Percentiles rank a stretch among this genome's conserved stretches.
These are phyloP conservation scores for Pseudoips prasinana DNA, from an alignment of 2,888 invertebrate species.

Conservation along the genomic window DNA sequence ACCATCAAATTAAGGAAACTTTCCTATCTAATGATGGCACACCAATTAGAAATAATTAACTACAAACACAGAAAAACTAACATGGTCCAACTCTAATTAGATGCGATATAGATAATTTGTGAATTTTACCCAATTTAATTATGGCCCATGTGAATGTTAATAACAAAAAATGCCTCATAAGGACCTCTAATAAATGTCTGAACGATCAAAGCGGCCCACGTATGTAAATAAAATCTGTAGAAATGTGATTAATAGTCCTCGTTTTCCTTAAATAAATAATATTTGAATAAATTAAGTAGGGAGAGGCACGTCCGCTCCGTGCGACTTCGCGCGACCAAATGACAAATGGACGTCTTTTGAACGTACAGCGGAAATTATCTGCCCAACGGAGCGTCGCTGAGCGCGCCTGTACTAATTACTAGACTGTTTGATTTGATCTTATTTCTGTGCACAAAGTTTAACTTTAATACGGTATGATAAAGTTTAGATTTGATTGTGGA, in stretches of 20 bases:
- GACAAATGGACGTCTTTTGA: conserved; percentile 80
- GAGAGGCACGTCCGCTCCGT: conserved; percentile 68
- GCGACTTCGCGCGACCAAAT: conserved; percentile 72
- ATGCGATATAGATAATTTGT: conserved; percentile 23
- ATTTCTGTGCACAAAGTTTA: conserved; percentile 39
- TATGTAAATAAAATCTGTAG: conserved; percentile 76
- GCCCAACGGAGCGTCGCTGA: conserved; percentile 75
- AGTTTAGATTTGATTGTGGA: conserved; percentile 39
- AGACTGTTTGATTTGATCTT: conserved; percentile 77
- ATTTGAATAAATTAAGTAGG: conserved; percentile 79
- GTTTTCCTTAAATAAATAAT: conserved; percentile 82
- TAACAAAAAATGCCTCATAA: conserved; percentile 42
- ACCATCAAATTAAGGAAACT: conserved; percentile 7
- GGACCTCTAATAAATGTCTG: conserved; percentile 61
- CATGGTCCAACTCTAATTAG: conserved; percentile 11
- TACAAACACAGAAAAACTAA: conserved; percentile 9
- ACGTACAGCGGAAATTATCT: conserved; percentile 79
- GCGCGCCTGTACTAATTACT: conserved; percentile 77
- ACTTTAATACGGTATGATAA: conserved; percentile 40
- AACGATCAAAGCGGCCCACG: conserved; percentile 68
- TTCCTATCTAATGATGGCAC: conserved; percentile 9
- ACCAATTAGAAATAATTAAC: conserved; percentile 12
- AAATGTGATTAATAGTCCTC: conserved; percentile 78
- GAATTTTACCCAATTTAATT: conserved; percentile 28
- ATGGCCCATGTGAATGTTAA: conserved; percentile 28